These are phyloP conservation scores for Noctuana brunneofusca DNA, from an alignment of 2,888 invertebrate species.

Conservation along the genomic window DNA sequence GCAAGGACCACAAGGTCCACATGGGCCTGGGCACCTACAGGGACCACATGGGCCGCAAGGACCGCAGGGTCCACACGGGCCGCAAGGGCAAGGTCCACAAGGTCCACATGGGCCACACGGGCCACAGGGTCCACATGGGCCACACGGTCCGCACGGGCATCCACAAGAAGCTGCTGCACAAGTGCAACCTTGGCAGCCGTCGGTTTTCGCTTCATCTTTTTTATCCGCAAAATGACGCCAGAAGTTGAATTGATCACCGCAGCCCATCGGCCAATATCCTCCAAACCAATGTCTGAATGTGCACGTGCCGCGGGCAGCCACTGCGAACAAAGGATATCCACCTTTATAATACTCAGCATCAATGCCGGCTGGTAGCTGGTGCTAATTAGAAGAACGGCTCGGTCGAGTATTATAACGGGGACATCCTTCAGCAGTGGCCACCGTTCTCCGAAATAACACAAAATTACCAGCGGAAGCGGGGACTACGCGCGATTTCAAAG, in stretches of 20 bases:
- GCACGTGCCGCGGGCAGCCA: constrained; percentile 44
- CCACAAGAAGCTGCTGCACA: constrained; percentile 42
- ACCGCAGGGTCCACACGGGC: constrained; percentile 47
- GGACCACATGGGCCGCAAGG: constrained; percentile 51
- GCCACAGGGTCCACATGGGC: constrained; percentile 41
- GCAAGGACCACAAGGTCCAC: constrained; percentile 40
- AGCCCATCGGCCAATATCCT: constrained; percentile 41
- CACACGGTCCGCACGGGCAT: constrained; percentile 41
- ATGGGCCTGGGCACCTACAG: constrained; percentile 50
- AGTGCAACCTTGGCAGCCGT: constrained; percentile 37
- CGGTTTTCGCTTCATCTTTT: constrained; percentile 49
- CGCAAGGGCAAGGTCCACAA: constrained; percentile 44
- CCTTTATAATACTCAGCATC: constrained; percentile 65
- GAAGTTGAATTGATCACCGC: constrained; percentile 52
- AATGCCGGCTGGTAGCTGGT: constrained; percentile 53
- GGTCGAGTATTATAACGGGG: constrained; percentile 74
- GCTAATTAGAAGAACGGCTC: constrained; percentile 70
- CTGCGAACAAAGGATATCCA: constrained; percentile 76
- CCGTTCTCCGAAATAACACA: constrained; percentile 77
- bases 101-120: constrained; percentile 46
- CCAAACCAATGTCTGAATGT: constrained; percentile 43
- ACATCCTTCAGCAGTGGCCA: constrained; percentile 62
- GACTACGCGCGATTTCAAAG: background rate
- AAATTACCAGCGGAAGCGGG: constrained; percentile 19
- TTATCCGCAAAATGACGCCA: constrained; percentile 51